These are phyloP conservation scores for Yasuhikotakia modesta DNA, from an alignment of 2,797 vertebrate genomes.

Conservation along the genomic window DNA sequence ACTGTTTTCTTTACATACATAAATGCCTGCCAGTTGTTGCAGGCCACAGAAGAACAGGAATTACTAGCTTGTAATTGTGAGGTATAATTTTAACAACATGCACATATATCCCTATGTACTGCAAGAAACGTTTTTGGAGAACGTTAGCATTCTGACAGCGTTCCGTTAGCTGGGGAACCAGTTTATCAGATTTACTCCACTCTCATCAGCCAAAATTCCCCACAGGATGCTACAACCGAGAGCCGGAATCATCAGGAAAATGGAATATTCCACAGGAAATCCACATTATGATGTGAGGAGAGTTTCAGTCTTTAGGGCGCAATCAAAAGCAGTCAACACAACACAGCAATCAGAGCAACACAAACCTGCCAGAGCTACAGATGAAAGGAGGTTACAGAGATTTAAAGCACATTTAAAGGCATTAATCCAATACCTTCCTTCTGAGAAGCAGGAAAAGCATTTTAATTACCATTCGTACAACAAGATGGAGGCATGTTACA, in stretches of 20 bases:
- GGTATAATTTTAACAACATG: not conserved
- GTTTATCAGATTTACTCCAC: conserved; percentile 60
- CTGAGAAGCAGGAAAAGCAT: conserved; percentile 71
- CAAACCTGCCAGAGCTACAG: conserved; percentile 72
- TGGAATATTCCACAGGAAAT: conserved; percentile 74
- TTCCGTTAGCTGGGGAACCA: not conserved
- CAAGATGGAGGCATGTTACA: conserved; percentile 28
- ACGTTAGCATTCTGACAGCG: no score
- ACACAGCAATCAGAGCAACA: conserved; percentile 80
- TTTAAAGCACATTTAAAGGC: conserved; percentile 81
- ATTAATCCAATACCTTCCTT: conserved; percentile 77
- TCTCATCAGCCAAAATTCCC: conserved; percentile 49
- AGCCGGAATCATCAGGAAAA: conserved; percentile 52
- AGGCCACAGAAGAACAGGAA: not conserved
- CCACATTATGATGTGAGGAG: conserved; percentile 81
- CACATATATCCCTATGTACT: not conserved
- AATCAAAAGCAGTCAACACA: conserved; percentile 74
- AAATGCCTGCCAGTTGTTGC: not conserved
- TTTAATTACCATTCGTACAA: conserved; percentile 73
- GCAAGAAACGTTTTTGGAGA: no score
- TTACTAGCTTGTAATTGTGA: not conserved
- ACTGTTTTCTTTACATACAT: not conserved
- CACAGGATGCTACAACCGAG: conserved; percentile 52
- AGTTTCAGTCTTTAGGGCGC: conserved; percentile 76
- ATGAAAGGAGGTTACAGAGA: conserved; percentile 82